Base-by-base conservation (phyloP, 2,888 invertebrate genomes). In the Mesopsocus fuscifrons region DNA sequence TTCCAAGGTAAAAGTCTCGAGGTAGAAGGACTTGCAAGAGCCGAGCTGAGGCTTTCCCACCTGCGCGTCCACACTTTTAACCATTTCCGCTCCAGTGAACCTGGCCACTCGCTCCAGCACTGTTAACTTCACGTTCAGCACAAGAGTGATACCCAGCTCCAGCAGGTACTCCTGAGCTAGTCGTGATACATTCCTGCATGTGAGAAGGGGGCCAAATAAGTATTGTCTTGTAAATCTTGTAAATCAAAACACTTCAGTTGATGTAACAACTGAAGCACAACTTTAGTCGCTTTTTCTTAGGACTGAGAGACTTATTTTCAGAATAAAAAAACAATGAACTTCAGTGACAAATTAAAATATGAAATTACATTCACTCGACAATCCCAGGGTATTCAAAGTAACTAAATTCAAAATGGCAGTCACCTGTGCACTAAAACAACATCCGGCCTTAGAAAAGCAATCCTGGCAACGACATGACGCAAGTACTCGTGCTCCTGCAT, bases 401-500 rank as follows among this genome's bases (percentile, higher is more conserved):
- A n/a, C n/a, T n/a, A n/a, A n/a, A n/a, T n/a, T n/a, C n/a, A n/a
- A n/a, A 42, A 31, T 15, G n/a, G 8, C 21, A 38, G 18, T 17
- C 17, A 38, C 38, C 38, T 82, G 55, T 89, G 85, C 1, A 92
- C 92, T 30, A 98, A 63, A 21, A 98, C 79, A 21, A 97, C 72
- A 54, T 83, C 75, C 0, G 97, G 92, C 30, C 77, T 74, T 45
- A 91, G 69, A 13, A 82, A 77, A 22, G 75, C 71, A 41, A 95
- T 85, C 52, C 92, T 74, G 1, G 80, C 78, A 3, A 91, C 87
- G 22, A 85, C 81, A 49, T 88, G 79, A 21, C 77, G 69, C 23
- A 91, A 64, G 59, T 87, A 89, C 57, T 89, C 85, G 51, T 76
- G 76, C 59, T 91, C 91, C 77, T 95, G 95, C 64, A 92, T 67